Evolutionary conservation across 92 coral and sea anemone genomes (phyloP).

Genomic region (Palythoa grandis): DNA sequence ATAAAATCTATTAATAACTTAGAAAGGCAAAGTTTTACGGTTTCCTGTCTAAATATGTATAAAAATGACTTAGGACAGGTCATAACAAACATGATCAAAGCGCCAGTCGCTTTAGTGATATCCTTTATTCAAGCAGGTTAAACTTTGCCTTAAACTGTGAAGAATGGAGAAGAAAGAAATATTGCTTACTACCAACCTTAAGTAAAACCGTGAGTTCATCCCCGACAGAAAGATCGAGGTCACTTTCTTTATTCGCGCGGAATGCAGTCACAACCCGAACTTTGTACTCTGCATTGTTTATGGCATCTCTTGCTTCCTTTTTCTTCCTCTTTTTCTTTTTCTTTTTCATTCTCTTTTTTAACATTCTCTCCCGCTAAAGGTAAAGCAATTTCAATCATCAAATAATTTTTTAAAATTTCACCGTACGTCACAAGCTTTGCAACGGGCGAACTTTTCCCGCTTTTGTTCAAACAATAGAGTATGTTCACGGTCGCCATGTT

Average conservation of each 20-base stretch:
- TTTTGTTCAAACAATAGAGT: not conserved
- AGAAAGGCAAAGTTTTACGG: too few species aligned
- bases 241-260: conserved; percentile 61
- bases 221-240: conserved; percentile 81
- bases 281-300: conserved; percentile 63
- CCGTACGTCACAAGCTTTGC: not conserved
- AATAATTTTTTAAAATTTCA: too few species aligned
- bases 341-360: conserved; percentile 81
- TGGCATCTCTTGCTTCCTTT: conserved; percentile 24
- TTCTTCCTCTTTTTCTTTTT: conserved; percentile 68
- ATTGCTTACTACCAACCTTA: conserved; percentile 45
- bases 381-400: not conserved
- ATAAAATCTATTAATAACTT: too few species aligned
- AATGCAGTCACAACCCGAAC: conserved; percentile 85
- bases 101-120: too few species aligned
- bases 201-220: conserved; percentile 76
- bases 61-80: too few species aligned
- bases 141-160: too few species aligned
- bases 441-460: not conserved
- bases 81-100: too few species aligned
- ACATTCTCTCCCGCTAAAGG: conserved; percentile 77
- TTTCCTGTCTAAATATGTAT: too few species aligned
- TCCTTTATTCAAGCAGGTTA: too few species aligned
- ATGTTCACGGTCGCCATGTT: too few species aligned
- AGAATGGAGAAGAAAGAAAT: not conserved